Percentiles rank a stretch among this genome's conserved stretches.
Evolutionary conservation across 2,113 vertebrate species (phyloP).

Genomic region (Noturus placidus): DNA sequence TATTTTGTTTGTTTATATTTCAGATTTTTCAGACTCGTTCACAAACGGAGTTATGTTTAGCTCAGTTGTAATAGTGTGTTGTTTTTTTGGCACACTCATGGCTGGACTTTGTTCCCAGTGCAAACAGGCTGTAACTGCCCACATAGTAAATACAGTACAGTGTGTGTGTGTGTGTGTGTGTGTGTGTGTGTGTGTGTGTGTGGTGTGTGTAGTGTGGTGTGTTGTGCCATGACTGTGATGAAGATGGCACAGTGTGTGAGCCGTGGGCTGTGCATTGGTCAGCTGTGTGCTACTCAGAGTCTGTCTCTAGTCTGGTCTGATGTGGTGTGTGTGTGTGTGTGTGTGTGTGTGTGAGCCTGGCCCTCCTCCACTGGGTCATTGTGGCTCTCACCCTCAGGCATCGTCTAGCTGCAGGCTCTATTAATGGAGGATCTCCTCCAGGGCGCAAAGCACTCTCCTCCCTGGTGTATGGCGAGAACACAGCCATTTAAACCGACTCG

Average conservation of each 20-base stretch:
- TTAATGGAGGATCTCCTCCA: conserved; percentile 60
- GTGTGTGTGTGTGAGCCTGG: conserved; percentile 42
- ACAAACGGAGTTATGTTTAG: neutral
- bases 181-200: neutral
- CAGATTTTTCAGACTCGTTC: neutral
- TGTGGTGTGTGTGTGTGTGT: conserved; percentile 8
- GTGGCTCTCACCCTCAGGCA: conserved; percentile 66
- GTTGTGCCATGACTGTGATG: conserved; percentile 2
- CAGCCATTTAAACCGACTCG: conserved; percentile 62
- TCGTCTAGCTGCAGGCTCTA: conserved; percentile 72
- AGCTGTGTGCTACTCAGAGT: conserved; percentile 33
- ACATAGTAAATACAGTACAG: neutral
- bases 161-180: conserved; percentile 3
- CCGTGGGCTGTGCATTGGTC: conserved; percentile 19
- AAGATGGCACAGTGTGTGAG: conserved; percentile 5
- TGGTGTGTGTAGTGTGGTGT: neutral
- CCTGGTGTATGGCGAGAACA: conserved; percentile 60
- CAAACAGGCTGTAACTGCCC: conserved; percentile 3
- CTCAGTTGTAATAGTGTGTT: neutral
- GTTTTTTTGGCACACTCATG: neutral
- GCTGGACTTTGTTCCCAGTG: neutral
- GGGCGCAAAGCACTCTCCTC: conserved; percentile 60
- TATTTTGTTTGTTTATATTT: too few relatives aligned
- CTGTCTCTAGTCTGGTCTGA: neutral
- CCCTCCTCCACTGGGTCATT: conserved; percentile 48